Base-by-base conservation (phyloP, 1,140 invertebrate genomes). In the Magallana ariakensis region DNA sequence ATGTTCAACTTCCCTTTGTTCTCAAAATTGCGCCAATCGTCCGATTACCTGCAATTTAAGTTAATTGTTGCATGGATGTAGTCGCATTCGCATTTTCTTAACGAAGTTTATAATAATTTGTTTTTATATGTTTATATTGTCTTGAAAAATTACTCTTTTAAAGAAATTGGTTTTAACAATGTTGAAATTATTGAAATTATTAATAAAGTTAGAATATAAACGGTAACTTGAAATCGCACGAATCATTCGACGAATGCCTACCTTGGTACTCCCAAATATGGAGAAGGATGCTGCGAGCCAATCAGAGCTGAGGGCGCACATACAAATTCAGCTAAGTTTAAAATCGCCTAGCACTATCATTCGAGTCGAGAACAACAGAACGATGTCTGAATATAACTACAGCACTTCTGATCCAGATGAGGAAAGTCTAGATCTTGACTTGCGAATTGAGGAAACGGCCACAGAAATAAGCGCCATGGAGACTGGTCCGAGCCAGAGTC, bases 281-380 rank as follows among this genome's bases (percentile, higher is more conserved):
- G 33, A 46, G 33, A 46, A 46, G 33, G 33, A 58, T 13, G 11
- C 58, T 60, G 58, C 15, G 10, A 60, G 19, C 58, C 58, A 60
- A 60, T 60, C 58, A 60, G 58, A 60, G 58, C 19, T 60, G 58
- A 60, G 58, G 58, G 58, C 58, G 58, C 58, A 60, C 58, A 60
- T 60, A 60, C 58, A 60, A 60, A 60, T 13, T 60, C 58, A 60
- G 58, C 15, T 60, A 60, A 60, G 58, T 60, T 60, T 60, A n/a
- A 60, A 60, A 16, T 60, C 58, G 58, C 58, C 13, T n/a, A 60
- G 58, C 8, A 60, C 58, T 6, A 0, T 6, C 5, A n/a, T 13
- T 13, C 58, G 58, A 60, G 19, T 60, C 58, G 15, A 60, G 58
- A 60, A 60, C 58, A 60, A n/a, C 58, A 16, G 58, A 60, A 16